Percentiles rank a stretch among this genome's conserved stretches.
phyloP scores from a whole-genome alignment of 2,888 invertebrate species.

The Herminia tarsipennalis region DNA sequence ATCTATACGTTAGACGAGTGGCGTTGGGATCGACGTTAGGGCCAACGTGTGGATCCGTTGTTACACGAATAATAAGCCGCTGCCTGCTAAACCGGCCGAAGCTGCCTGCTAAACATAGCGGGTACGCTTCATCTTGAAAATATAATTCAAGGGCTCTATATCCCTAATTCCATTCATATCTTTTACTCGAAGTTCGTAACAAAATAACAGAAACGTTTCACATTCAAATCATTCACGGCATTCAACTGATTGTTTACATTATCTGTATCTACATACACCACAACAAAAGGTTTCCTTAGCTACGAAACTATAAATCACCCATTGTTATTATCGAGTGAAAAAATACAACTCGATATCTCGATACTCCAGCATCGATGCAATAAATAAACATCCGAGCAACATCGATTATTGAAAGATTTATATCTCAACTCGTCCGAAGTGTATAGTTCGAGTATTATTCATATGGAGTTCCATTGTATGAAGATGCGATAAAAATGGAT shows the following conservation, averaged over 20 bases:
- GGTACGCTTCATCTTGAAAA: no score
- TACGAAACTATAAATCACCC: constrained; percentile 70
- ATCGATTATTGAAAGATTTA: constrained; percentile 83
- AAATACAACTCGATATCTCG: constrained; percentile 58
- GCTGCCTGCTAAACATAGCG: no score
- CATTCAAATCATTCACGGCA: constrained; percentile 1
- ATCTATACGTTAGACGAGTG: no score
- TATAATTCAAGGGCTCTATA: no score
- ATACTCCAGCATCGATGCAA: constrained; percentile 64
- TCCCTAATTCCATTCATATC: no score
- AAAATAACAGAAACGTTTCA: neutral
- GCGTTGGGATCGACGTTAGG: no score
- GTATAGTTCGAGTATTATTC: constrained; percentile 75
- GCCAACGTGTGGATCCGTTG: no score
- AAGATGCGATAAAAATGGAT: constrained; percentile 62
- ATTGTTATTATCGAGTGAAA: constrained; percentile 71
- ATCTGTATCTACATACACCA: constrained; percentile 10
- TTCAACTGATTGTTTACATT: constrained; percentile 6
- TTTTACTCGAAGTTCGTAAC: neutral
- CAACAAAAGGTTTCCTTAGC: constrained; percentile 18
- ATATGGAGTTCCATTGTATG: constrained; percentile 66
- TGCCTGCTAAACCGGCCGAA: no score
- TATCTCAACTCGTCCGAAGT: constrained; percentile 70
- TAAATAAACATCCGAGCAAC: constrained; percentile 76
- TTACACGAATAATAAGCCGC: no score